Evolutionary conservation across 1,140 invertebrate genomes (phyloP).

Genomic region (Temnothorax longispinosus): DNA sequence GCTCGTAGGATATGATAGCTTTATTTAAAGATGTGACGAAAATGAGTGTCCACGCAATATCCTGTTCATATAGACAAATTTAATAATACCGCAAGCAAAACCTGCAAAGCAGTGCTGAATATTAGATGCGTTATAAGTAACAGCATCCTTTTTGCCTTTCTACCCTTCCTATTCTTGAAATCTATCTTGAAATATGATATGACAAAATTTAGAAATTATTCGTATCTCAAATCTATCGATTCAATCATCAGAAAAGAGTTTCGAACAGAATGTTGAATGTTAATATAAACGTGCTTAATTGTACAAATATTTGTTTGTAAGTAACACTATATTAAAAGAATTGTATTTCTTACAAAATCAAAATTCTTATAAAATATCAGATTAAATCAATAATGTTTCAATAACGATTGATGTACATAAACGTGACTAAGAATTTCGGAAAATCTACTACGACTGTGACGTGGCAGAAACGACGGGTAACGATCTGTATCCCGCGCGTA

Average conservation of each 20-base stretch:
- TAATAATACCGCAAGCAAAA: constrained; percentile 30
- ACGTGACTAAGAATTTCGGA: constrained; percentile 6
- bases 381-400: constrained; percentile 1
- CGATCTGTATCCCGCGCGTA: constrained; percentile 60
- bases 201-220: neutral
- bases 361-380: neutral
- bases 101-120: neutral
- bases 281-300: neutral
- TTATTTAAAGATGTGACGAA: constrained; percentile 43
- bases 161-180: neutral
- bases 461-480: constrained; percentile 66
- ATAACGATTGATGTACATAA: constrained; percentile 49
- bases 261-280: neutral
- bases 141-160: neutral
- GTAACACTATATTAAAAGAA: neutral
- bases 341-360: neutral
- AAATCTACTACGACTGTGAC: constrained; percentile 57
- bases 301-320: neutral
- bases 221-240: neutral
- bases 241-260: neutral
- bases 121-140: neutral
- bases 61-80: constrained; percentile 3
- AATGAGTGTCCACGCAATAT: neutral
- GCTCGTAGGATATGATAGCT: neutral
- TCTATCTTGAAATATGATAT: neutral